Base-by-base conservation (phyloP, 2,888 invertebrate species). In the Polymixis flavicincta region DNA sequence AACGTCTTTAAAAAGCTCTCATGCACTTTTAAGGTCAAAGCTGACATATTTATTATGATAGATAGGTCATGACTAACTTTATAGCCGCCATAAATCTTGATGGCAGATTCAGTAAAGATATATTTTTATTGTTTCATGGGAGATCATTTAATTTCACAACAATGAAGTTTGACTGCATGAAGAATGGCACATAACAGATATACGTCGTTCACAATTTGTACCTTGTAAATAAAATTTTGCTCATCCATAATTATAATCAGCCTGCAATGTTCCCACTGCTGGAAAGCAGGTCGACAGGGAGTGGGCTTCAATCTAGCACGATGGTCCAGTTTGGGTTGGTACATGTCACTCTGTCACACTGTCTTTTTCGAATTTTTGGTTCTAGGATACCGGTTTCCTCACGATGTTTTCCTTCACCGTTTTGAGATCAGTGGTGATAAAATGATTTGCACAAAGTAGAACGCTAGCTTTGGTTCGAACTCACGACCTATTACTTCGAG, bases 21-120 rank as follows among this genome's bases (percentile, higher is more conserved):
- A 32, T 55, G 55, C n/a, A 57, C 57, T 32, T 57, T 28, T 60
- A 80, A 76, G 65, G 72, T 55, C 65, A 60, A n/a, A 22, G 4
- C 14, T 63, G 76, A 81, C 25, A 68, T 78, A 76, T 83, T 81
- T 78, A 84, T 71, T 65, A 55, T 69, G 52, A 54, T 69, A 68
- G 60, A 61, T 80, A 61, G 54, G 72, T 64, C 64, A 64, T 68
- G 59, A 59, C 68, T 63, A 63, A 72, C 50, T 81, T 83, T 80
- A 70, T 61, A 37, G 1, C 28, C 17, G 6, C 13, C 55, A 69
- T 82, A 73, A 75, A 82, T 78, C 74, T 82, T 68, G 37, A 48
- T 67, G 63, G n/a, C 50, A 59, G 67, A 74, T 75, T 71, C 60
- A 69, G 67, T 76, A 67, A 37, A 61, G 19, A 32, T 72, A 57